Base-by-base conservation (phyloP, 2,797 vertebrate species). In the Halcyon chelicuti region DNA sequence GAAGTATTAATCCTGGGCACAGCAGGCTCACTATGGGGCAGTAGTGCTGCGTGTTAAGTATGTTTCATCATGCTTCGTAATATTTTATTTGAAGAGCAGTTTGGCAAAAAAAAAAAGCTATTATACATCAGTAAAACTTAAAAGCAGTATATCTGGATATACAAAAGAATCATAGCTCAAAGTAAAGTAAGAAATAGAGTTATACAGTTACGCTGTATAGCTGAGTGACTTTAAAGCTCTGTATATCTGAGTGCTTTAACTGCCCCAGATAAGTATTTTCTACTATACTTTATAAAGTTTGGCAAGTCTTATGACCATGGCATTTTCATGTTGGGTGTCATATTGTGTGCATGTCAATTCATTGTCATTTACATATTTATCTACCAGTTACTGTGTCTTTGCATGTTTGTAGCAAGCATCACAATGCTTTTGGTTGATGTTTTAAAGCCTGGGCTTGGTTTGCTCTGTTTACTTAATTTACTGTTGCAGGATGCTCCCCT, bases 401-500 rank as follows among this genome's bases (percentile, higher is more conserved):
- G 98, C 98, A 98, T 98, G 98, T 92, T 61, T 47, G 77, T 55
- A 93, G 93, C 92, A 61, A 95, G 82, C 96, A 81, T 79, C 80
- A 55, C 89, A 78, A 42, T 78, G 97, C 95, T 75, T 87, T 96
- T 61, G 95, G 97, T 97, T 96, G 95, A 86, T 95, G 86, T 97
- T 90, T 88, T 96, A 63, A 88, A 96, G 96, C 95, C 86, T 52
- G 87, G 97, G 96, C 94, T 98, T 91, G 98, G 98, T 98, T 98
- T 99, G 98, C 98, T 98, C 98, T 98, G 98, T 98, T 99, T 98
- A 99, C 98, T 98, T 98, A 97, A 98, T 99, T 99, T 99, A 98
- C 99, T 98, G 98, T 99, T 99, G 97, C 99, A 99, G 99, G 99
- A 99, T 83, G 99, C 99, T 97, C 99, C 99, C 98, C 99, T 99